Conservation (phyloP, 2,797 vertebrate genomes). For the Graptemys geographica region DNA sequence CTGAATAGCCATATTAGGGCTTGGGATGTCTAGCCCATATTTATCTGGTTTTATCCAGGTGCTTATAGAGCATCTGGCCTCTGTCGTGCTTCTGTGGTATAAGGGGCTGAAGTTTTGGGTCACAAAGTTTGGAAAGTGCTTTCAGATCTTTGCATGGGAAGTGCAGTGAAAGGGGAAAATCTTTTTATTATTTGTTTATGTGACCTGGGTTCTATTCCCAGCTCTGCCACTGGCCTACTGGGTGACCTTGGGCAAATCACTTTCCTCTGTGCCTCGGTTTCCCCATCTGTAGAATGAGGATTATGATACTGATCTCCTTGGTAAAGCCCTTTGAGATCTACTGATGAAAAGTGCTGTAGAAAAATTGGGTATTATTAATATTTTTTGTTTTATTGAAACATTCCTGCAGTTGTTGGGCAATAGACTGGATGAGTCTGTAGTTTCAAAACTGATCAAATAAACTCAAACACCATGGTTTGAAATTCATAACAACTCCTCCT, state of each 20-base stretch:
- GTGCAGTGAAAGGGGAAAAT: neutral
- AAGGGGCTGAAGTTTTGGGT: fast-evolving
- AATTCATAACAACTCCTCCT: neutral
- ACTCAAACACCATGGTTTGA: fast-evolving
- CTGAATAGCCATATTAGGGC: neutral
- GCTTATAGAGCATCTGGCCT: neutral
- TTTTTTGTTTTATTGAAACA: neutral
- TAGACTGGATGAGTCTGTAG: neutral
- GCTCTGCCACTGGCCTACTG: neutral
- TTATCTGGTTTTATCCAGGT: neutral
- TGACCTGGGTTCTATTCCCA: neutral
- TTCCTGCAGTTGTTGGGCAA: neutral
- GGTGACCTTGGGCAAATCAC: neutral
- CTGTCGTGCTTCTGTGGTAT: neutral
- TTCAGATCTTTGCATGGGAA: neutral
- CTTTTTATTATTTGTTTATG: neutral
- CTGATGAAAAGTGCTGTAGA: neutral
- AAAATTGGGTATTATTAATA: neutral
- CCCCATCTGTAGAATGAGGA: neutral
- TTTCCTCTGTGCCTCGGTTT: neutral
- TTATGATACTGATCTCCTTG: neutral
- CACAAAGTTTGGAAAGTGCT: neutral
- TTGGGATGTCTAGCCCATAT: neutral
- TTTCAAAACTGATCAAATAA: neutral
- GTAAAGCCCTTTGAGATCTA: neutral